phyloP scores from a whole-genome alignment of 2,888 invertebrate genomes.

The Microplitis deprimator region DNA sequence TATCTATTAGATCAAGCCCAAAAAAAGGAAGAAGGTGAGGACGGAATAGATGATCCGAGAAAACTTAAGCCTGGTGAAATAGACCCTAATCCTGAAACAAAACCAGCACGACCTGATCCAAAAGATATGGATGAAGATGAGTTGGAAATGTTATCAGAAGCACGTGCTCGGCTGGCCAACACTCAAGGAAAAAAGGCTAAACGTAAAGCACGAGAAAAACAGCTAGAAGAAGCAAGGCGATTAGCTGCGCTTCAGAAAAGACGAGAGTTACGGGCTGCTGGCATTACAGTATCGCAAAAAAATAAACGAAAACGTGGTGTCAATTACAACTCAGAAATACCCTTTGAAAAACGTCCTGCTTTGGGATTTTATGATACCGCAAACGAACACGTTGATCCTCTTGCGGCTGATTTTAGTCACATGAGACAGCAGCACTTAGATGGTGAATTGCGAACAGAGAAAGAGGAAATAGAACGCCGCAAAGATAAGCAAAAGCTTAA shows the following conservation, averaged over 20 bases:
- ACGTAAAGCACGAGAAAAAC: constrained; percentile 96
- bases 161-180: constrained; percentile 97
- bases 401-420: constrained; percentile 90
- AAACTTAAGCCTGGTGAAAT: constrained; percentile 99
- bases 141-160: constrained; percentile 99
- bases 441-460: constrained; percentile 90
- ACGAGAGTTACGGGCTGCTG: constrained; percentile 97
- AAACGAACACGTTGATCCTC: constrained; percentile 88
- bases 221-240: constrained; percentile 96
- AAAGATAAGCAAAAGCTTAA: constrained; percentile 97
- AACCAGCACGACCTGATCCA: constrained; percentile 98
- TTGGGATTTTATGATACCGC: constrained; percentile 96
- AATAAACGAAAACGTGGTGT: constrained; percentile 92
- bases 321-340: constrained; percentile 97
- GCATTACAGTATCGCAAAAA: constrained; percentile 82
- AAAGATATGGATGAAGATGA: constrained; percentile 99
- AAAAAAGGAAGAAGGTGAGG: constrained; percentile 95
- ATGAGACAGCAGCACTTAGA: constrained; percentile 94
- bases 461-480: constrained; percentile 93
- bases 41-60: constrained; percentile 92
- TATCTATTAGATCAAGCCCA: constrained; percentile 97
- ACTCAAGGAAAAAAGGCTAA: constrained; percentile 97
- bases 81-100: constrained; percentile 99
- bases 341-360: constrained; percentile 96
- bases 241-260: constrained; percentile 97